A percentile compares a stretch with the other conserved stretches of the same genome.
phyloP scores from a whole-genome alignment of 2,888 invertebrate genomes.

The Sphaerophoria taeniata region DNA sequence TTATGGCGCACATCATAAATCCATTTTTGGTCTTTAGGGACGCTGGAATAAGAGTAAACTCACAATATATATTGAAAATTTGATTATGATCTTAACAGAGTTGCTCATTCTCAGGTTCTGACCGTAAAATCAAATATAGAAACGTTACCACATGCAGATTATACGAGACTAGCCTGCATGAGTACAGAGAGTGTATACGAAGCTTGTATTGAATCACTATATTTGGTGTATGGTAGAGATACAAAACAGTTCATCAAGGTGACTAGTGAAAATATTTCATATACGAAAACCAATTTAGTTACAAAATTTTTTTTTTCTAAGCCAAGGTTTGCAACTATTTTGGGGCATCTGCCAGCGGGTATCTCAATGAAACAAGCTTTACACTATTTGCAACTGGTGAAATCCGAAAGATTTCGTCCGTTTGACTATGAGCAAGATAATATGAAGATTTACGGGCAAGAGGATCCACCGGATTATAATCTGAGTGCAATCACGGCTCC shows the following conservation, averaged over 20 bases:
- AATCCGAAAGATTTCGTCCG: constrained; percentile 84
- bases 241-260: no score
- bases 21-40: constrained; percentile 83
- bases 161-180: no score
- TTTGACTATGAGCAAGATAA: constrained; percentile 86
- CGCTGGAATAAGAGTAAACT: constrained; percentile 76
- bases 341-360: constrained; percentile 88
- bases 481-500: constrained; percentile 85
- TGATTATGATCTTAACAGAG: no score
- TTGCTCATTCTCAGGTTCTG: no score
- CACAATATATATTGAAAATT: neutral
- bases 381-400: constrained; percentile 88
- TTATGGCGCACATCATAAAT: constrained; percentile 84
- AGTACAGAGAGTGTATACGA: no score
- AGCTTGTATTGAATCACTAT: no score
- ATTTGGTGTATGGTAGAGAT: no score
- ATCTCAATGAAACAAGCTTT: constrained; percentile 87
- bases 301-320: constrained; percentile 81
- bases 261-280: neutral
- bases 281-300: neutral
- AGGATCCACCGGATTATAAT: constrained; percentile 85
- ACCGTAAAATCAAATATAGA: no score
- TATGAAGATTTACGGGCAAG: constrained; percentile 84
- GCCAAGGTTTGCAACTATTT: constrained; percentile 88
- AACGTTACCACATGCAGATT: no score